Conservation (phyloP, 2,113 vertebrate genomes). For the Petroica traversi region DNA sequence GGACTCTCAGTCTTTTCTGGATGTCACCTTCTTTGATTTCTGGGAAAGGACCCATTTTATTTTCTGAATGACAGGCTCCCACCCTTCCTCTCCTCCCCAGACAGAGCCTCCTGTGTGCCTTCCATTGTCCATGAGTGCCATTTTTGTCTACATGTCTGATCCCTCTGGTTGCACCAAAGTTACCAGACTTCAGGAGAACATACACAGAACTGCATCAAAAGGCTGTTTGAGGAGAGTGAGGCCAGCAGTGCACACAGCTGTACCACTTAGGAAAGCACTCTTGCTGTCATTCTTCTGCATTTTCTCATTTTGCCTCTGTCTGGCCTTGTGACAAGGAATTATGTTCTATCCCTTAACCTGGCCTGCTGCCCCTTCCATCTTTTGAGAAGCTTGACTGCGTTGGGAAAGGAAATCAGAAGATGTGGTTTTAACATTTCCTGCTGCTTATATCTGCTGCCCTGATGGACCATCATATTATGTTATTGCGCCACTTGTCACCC, state of each 20-base stretch:
- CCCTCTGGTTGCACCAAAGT: not conserved
- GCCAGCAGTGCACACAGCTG: not conserved
- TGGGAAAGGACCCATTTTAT: not conserved
- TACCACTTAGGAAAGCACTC: not conserved
- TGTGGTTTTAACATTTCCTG: not conserved
- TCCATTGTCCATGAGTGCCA: not conserved
- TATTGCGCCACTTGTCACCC: not conserved
- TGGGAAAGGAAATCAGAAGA: not conserved
- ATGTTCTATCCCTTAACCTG: not conserved
- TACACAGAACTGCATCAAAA: not conserved
- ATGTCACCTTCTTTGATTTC: not conserved
- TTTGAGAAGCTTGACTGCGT: not conserved
- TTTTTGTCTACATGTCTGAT: too few relatives aligned
- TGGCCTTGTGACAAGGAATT: not conserved
- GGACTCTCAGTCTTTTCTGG: not conserved
- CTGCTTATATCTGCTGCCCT: not conserved
- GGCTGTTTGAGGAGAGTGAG: not conserved
- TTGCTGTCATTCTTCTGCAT: not conserved
- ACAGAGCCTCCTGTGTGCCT: not conserved
- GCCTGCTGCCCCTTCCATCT: not conserved
- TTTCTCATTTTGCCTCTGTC: not conserved
- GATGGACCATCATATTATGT: not conserved
- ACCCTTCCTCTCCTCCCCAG: not conserved
- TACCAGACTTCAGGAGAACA: not conserved
- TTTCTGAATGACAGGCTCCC: not conserved